Evolutionary conservation across 2,797 vertebrate genomes (phyloP).

Genomic region (Ctenopoma multispine): DNA sequence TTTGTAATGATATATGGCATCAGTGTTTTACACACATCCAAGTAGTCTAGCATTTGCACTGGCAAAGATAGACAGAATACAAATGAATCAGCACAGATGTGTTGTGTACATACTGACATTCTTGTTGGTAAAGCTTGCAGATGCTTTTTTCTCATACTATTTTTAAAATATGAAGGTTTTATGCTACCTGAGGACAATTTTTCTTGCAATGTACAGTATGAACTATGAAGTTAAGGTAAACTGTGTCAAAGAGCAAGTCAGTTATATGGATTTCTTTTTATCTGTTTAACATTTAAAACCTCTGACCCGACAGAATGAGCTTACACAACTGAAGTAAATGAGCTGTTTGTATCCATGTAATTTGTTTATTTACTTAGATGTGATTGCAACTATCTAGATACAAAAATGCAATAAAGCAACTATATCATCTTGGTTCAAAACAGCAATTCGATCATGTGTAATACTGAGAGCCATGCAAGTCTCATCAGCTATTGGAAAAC

Average conservation of each 20-base stretch:
- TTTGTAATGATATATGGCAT: background rate
- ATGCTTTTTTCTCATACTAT: background rate
- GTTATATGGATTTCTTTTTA: constrained; percentile 11
- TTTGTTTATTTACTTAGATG: background rate
- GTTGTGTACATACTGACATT: background rate
- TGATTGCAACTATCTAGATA: background rate
- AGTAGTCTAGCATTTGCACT: background rate
- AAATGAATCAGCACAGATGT: constrained; percentile 26
- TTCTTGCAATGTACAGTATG: no score
- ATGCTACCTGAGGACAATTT: background rate
- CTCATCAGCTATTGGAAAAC: background rate
- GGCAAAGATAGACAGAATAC: background rate
- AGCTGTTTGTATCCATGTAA: background rate
- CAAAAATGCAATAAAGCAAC: background rate
- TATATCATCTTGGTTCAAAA: background rate
- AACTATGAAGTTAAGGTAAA: background rate
- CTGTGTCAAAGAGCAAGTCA: background rate
- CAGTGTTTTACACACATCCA: background rate
- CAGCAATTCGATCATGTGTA: background rate
- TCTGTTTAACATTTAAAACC: background rate
- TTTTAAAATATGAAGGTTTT: background rate
- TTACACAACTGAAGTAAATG: background rate
- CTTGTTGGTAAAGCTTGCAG: background rate
- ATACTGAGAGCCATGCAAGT: background rate
- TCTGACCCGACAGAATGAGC: background rate